phyloP scores from a whole-genome alignment of 2,113 vertebrate genomes.

The Pelecanoides urinatrix region DNA sequence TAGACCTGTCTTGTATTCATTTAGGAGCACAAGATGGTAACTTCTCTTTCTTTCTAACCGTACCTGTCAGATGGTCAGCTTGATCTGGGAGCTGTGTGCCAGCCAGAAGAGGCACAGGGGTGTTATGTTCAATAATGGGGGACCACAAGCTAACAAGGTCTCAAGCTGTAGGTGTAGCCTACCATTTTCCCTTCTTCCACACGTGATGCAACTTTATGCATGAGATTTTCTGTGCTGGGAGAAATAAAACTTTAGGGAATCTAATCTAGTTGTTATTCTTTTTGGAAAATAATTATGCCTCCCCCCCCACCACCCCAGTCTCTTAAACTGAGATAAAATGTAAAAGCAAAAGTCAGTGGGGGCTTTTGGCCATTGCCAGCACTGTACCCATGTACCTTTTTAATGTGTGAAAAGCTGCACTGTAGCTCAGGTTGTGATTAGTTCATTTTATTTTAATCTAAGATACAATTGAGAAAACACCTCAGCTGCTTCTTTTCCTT shows the following conservation, averaged over 20 bases:
- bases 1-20: not conserved
- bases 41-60: not conserved
- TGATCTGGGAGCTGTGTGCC: not conserved
- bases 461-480: not conserved
- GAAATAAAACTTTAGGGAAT: not conserved
- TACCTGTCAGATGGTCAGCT: not conserved
- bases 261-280: not conserved
- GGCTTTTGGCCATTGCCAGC: not conserved
- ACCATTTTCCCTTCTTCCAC: not conserved
- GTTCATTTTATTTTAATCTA: not conserved
- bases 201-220: fast-evolving
- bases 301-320: too few species aligned
- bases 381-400: fast-evolving
- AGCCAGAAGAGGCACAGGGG: not conserved
- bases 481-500: not conserved
- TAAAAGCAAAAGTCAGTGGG: not conserved
- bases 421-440: not conserved
- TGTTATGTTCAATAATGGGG: fast-evolving
- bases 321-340: not conserved
- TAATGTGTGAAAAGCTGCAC: not conserved
- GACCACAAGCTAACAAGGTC: not conserved
- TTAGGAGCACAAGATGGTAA: not conserved
- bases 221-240: not conserved
- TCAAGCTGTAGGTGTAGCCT: not conserved
- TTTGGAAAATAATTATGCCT: not conserved